Evolutionary conservation across 30 jellyfish, hydroid and myxozoan species (phyloP).

Genomic region (Clytia hemisphaerica): DNA sequence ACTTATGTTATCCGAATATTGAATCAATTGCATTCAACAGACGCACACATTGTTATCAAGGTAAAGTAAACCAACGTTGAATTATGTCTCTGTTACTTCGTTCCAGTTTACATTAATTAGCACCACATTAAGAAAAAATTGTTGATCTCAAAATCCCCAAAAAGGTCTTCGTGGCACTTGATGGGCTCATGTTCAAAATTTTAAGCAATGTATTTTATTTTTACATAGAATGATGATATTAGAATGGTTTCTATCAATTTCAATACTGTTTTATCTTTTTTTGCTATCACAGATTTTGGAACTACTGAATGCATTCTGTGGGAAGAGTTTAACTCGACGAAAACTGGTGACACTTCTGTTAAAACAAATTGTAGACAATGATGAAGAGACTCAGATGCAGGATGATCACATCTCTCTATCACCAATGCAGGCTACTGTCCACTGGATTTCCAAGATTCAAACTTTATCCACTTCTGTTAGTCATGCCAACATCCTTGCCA

Average conservation of each 20-base stretch:
- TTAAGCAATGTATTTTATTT: no score
- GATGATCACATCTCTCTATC: conserved; percentile 22
- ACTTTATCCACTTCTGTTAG: conserved; percentile 9
- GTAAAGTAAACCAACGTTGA: no score
- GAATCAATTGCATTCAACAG: conserved; percentile 18
- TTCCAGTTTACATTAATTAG: no score
- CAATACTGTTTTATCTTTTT: no score
- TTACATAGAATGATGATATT: no score
- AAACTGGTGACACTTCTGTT: conserved; percentile 10
- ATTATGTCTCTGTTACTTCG: no score
- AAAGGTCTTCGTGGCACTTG: no score
- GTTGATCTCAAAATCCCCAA: no score
- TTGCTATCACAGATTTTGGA: conserved; percentile 25
- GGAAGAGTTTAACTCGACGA: neutral
- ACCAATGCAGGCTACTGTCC: conserved; percentile 26
- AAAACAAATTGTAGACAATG: neutral
- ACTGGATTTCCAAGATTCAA: conserved; percentile 22
- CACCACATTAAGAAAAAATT: no score
- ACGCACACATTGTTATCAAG: conserved; percentile 20
- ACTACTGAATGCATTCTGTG: conserved; percentile 28
- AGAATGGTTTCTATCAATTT: no score
- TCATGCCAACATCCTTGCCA: conserved; percentile 26
- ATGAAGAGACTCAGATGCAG: conserved; percentile 34
- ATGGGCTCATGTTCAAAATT: no score
- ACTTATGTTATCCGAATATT: conserved; percentile 14